Evolutionary conservation across 2,797 vertebrate genomes (phyloP).

Genomic region (Danio aesculapii): DNA sequence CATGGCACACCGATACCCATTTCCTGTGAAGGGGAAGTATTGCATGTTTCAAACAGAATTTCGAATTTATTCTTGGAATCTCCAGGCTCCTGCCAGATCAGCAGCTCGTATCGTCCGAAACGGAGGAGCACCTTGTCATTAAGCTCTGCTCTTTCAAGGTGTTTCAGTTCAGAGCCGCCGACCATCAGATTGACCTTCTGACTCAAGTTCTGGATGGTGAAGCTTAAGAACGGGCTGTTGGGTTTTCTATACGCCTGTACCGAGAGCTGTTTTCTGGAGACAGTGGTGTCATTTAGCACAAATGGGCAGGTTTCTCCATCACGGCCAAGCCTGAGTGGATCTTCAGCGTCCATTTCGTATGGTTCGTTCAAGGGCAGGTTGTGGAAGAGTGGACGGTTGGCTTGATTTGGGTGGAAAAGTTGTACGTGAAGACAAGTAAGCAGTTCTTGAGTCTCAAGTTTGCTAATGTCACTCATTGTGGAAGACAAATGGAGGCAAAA

Average conservation of each 20-base stretch:
- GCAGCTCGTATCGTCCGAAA: slow-evolving; percentile 88
- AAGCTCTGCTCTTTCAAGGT: slow-evolving; percentile 85
- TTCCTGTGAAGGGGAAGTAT: slow-evolving; percentile 80
- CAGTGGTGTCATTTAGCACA: slow-evolving; percentile 78
- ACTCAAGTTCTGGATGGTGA: slow-evolving; percentile 92
- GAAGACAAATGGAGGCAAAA: neutral
- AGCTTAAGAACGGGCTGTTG: slow-evolving; percentile 72
- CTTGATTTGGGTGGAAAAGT: slow-evolving; percentile 85
- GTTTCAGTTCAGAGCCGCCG: slow-evolving; percentile 75
- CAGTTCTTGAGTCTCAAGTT: slow-evolving; percentile 85
- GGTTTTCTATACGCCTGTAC: slow-evolving; percentile 82
- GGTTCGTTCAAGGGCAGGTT: slow-evolving; percentile 72
- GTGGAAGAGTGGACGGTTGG: slow-evolving; percentile 71
- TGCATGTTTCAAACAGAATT: slow-evolving; percentile 80
- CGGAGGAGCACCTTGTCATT: slow-evolving; percentile 81
- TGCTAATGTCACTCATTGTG: slow-evolving; percentile 73
- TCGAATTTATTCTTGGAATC: slow-evolving; percentile 85
- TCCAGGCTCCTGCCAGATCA: slow-evolving; percentile 81
- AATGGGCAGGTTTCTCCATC: slow-evolving; percentile 81
- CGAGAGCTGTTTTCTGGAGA: slow-evolving; percentile 88
- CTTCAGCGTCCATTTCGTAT: slow-evolving; percentile 73
- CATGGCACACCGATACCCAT: slow-evolving; percentile 60
- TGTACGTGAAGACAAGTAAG: slow-evolving; percentile 83
- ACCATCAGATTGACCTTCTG: slow-evolving; percentile 80
- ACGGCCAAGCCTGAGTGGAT: slow-evolving; percentile 83